Evolutionary conservation across 2,888 invertebrate genomes (phyloP), one percentile per base, ranked within the genome.

Genomic region (Lasioglossum vierecki): DNA sequence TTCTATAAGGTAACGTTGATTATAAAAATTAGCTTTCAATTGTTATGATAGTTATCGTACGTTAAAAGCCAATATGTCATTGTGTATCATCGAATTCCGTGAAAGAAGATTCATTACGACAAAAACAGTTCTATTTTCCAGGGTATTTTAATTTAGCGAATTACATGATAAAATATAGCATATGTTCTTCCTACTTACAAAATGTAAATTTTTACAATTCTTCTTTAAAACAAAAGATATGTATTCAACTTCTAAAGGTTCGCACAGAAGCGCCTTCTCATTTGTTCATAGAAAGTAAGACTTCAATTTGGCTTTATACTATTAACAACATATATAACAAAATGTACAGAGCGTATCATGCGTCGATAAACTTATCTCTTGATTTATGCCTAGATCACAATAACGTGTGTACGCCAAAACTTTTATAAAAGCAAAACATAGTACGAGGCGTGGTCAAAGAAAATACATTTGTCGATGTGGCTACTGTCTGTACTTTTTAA

Each of bases 101-200:
- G 66, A 86, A 89, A 88, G 84, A 91, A 88, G 87, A 92, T 91
- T 88, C 80, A 85, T 88, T 90, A 83, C 87, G 89, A 91, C 88
- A 78, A 90, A 91, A 88, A 89, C 89, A 84, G 89, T 90, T 90
- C 88, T 86, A 91, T 90, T 92, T 70, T 93, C 85, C 81, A 88
- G 91, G 86, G 88, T 88, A 90, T 92, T 92, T 92, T 93, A 92
- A 92, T 93, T 92, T 90, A 89, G 81, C 88, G 91, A 91, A 92
- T 92, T 93, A 93, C 91, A 93, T 91, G 90, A 90, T 93, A 91
- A 93, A 92, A 93, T 93, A 87, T 88, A 89, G 85, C 63, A 30
- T 91, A 88, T 88, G 86, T 60, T 79, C 57, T 80, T 80, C 74
- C 78, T 88, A 81, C 85, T 80, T 88, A 88, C 80, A 88, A 85